Base-by-base conservation (phyloP, 2,888 invertebrate species). In the Lydus trimaculatus region DNA sequence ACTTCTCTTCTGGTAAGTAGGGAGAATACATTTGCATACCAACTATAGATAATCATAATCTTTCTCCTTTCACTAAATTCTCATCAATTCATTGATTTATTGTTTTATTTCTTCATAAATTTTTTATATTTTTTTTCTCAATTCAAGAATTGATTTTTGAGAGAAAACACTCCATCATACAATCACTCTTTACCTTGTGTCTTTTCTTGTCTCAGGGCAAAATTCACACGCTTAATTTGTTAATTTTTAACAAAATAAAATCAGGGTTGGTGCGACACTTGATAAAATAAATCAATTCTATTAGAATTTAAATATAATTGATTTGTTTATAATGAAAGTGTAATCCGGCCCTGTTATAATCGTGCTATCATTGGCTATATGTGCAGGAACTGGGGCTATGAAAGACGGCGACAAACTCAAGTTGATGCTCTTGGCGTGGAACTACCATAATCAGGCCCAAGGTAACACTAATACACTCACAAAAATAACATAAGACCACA, bases 341-440 rank as follows among this genome's bases (percentile, higher is more conserved):
- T 76, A 76, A 81, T 81, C 82, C 84, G 83, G 84, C 83, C 83
- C 84, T 83, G 84, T 83, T 84, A n/a, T n/a, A 82, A 84, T 81
- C 83, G 82, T 82, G 83, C 79, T 81, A 78, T 82, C 78, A 84
- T 84, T 84, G 84, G 84, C 83, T 84, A 52, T 84, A 52, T 52
- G 84, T 85, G 85, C 87, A 88, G 88, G 86, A 80, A 76, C 81
- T 76, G 83, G 81, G 77, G 84, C 87, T 88, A 89, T 91, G 90
- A 94, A 94, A 90, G 94, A 94, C 85, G 92, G 92, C 81, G 94
- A 94, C 88, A 94, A 94, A 88, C 89, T 94, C 88, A 94, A 94
- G 89, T 89, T 93, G 88, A 94, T 94, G 93, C 90, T 94, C 87
- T 90, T 94, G 84, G 94, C 94, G 84, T 94, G 94, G 94, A 94